phyloP scores from a whole-genome alignment of 2,888 invertebrate genomes.

The Euphydryas editha region DNA sequence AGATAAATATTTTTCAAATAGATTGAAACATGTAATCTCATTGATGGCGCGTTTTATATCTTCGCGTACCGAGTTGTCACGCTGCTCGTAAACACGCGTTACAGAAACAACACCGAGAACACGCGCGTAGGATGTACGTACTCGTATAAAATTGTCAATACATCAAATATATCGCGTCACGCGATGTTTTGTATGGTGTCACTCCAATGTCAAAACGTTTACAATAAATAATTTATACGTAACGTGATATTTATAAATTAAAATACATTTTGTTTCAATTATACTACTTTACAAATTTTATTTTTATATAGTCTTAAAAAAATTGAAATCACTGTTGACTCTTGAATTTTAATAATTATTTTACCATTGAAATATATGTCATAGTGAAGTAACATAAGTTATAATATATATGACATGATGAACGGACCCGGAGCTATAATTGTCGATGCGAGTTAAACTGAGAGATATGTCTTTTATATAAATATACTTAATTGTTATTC shows the following conservation, averaged over 20 bases:
- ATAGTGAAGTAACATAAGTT: too few species aligned
- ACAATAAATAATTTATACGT: neutral
- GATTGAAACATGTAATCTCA: conserved; percentile 14
- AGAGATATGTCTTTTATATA: too few species aligned
- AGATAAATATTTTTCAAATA: neutral
- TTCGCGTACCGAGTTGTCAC: conserved; percentile 8
- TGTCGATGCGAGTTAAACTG: too few species aligned
- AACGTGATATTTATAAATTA: too few species aligned
- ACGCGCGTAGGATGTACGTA: conserved; percentile 4
- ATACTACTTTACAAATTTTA: neutral
- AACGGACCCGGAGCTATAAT: too few species aligned
- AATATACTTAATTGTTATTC: too few species aligned
- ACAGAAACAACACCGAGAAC: conserved; percentile 19
- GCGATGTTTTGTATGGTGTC: neutral
- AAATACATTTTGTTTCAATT: neutral
- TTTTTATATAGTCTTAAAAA: too few species aligned
- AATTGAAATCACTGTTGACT: too few species aligned
- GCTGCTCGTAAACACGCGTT: conserved; percentile 25
- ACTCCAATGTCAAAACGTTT: neutral
- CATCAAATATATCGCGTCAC: conserved; percentile 7
- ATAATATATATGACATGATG: too few species aligned
- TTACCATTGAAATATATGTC: too few species aligned
- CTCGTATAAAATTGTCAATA: conserved; percentile 22
- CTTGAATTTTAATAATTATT: too few species aligned
- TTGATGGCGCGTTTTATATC: conserved; percentile 6